Conservation (phyloP, 2,113 vertebrate genomes). For the Peucedramus taeniatus region DNA sequence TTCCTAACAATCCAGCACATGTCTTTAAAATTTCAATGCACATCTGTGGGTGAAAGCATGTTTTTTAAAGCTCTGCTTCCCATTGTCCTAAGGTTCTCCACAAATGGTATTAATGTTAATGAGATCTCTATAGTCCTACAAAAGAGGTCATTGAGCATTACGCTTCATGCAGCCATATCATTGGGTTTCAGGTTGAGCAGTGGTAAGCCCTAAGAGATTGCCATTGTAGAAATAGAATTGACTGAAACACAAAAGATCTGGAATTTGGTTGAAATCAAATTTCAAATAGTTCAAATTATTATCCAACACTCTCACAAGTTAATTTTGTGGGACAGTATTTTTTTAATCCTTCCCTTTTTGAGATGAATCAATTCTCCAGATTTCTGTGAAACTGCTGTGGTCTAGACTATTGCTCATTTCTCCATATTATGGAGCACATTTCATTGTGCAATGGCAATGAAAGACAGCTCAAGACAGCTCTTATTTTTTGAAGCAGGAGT, state of each 20-base stretch:
- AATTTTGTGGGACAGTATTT: not conserved
- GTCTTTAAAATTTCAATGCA: constrained; percentile 35
- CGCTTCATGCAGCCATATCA: constrained; percentile 6
- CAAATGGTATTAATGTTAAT: constrained; percentile 57
- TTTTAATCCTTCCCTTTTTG: not conserved
- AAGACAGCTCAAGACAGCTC: not conserved
- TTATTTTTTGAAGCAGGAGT: not conserved
- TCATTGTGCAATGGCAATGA: not conserved
- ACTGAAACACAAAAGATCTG: constrained; percentile 14
- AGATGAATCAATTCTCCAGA: not conserved
- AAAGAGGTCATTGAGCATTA: constrained; percentile 57
- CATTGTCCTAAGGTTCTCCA: constrained; percentile 44
- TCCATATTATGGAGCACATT: not conserved
- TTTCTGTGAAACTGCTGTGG: not conserved
- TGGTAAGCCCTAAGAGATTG: constrained; percentile 32
- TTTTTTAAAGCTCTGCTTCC: constrained; percentile 52
- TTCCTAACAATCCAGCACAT: not conserved
- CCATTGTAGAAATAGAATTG: constrained; percentile 10
- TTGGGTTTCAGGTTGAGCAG: constrained; percentile 45
- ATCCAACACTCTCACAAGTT: not conserved
- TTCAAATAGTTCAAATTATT: not conserved
- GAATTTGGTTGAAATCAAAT: constrained; percentile 23
- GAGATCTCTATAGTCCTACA: constrained; percentile 61
- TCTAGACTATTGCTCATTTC: not conserved
- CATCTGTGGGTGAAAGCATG: constrained; percentile 20